Conservation (phyloP, 2,888 invertebrate genomes). For the Meghimatium bilineatum region DNA sequence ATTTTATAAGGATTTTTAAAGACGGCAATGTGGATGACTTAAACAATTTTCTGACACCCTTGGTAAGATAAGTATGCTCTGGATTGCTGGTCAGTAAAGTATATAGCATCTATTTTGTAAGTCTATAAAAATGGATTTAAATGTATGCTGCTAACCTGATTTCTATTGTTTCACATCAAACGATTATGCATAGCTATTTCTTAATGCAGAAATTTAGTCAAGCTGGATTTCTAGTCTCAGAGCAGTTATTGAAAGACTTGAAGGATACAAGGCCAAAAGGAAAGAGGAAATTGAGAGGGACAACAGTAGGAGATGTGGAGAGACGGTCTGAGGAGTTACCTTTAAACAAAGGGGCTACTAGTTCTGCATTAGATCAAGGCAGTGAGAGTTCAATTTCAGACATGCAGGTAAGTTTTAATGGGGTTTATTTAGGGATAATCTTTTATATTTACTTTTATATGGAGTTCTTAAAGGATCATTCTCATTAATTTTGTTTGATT, state of each 20-base stretch:
- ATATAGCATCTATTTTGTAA: no score
- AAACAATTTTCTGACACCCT: no score
- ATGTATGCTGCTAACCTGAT: no score
- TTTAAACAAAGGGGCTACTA: conserved; percentile 24
- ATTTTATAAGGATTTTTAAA: no score
- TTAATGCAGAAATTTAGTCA: conserved; percentile 27
- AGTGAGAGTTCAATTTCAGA: conserved; percentile 67
- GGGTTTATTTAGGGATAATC: no score
- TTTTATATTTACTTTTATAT: no score
- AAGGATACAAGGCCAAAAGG: conserved; percentile 2
- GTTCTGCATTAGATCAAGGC: conserved; percentile 73
- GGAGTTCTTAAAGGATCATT: no score
- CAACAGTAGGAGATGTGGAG: conserved; percentile 32
- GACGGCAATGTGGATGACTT: no score
- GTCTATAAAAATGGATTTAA: no score
- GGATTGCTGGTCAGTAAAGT: no score
- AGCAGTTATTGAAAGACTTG: conserved; percentile 48
- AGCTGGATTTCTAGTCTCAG: conserved; percentile 21
- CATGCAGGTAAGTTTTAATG: conserved; percentile 43
- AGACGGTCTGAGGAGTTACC: neutral
- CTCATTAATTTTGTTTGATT: no score
- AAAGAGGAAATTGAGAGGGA: neutral
- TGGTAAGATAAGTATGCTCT: no score
- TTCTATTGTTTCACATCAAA: neutral
- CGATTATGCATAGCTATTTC: neutral